Evolutionary conservation across 1,140 invertebrate species (phyloP).

Genomic region (Neotoxoptera formosana): DNA sequence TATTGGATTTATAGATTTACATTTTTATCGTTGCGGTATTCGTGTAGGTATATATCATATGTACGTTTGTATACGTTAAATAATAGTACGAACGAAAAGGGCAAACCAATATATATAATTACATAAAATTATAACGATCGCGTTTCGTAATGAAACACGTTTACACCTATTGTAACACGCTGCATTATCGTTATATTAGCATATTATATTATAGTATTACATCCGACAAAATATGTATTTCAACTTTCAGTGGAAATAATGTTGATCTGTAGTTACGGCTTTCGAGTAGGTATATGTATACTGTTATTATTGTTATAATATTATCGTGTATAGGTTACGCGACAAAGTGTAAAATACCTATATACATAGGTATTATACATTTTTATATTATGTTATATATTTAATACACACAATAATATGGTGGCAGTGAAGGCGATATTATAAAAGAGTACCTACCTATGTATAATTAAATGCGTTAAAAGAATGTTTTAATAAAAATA

Average conservation of each 20-base stretch:
- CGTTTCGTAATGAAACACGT: background rate
- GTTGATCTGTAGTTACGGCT: background rate
- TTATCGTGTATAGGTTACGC: background rate
- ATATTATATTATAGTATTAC: background rate
- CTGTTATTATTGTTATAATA: background rate
- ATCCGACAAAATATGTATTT: conserved; percentile 2
- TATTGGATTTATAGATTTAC: background rate
- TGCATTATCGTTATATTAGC: background rate
- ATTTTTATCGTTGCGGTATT: background rate
- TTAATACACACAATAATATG: background rate
- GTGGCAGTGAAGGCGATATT: background rate
- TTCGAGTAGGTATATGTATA: background rate
- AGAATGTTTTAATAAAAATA: background rate
- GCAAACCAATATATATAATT: conserved; percentile 30
- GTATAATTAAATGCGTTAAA: background rate
- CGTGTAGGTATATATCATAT: too few species aligned
- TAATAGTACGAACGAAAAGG: background rate
- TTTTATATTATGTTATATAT: too few species aligned
- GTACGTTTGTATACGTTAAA: background rate
- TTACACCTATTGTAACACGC: background rate
- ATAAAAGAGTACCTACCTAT: background rate
- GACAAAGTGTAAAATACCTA: background rate
- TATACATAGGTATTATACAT: too few species aligned
- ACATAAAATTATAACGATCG: conserved; percentile 33
- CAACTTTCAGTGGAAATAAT: background rate